Percentiles rank a stretch among this genome's conserved stretches.
Conservation (phyloP, 2,113 vertebrate genomes). For the Eidolon helvum region DNA sequence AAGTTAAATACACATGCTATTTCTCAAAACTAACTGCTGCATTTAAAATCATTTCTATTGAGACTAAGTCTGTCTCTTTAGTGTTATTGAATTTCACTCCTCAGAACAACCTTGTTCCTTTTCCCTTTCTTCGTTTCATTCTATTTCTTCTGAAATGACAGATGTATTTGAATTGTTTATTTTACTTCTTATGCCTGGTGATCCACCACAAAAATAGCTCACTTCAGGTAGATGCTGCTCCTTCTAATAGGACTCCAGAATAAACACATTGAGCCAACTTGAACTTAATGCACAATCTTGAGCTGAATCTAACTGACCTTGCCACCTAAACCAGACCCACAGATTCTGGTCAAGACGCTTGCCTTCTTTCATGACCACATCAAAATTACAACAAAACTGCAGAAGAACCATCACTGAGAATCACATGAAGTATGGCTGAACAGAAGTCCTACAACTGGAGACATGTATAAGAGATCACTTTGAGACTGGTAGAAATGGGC, state of each 20-base stretch:
- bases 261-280: not conserved
- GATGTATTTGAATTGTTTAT: not conserved
- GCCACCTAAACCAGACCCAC: not conserved
- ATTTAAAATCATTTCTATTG: slow-evolving; percentile 25
- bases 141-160: not conserved
- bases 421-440: too few species aligned
- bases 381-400: too few species aligned
- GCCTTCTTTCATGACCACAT: too few species aligned
- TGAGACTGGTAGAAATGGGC: too few species aligned
- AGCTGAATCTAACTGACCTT: not conserved
- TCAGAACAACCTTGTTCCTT: not conserved
- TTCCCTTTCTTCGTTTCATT: not conserved
- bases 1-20: not conserved
- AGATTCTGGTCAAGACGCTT: too few species aligned
- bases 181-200: not conserved
- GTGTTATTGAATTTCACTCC: not conserved
- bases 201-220: not conserved
- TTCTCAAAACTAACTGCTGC: slow-evolving; percentile 9
- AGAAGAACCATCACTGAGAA: too few species aligned
- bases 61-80: not conserved
- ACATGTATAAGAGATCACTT: too few species aligned
- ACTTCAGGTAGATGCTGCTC: not conserved
- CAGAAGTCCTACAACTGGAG: too few species aligned
- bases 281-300: not conserved
- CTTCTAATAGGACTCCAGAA: not conserved